Evolutionary conservation across 2,113 vertebrate species (phyloP), one percentile per base, ranked within the genome.

Genomic region (Gambusia holbrooki): DNA sequence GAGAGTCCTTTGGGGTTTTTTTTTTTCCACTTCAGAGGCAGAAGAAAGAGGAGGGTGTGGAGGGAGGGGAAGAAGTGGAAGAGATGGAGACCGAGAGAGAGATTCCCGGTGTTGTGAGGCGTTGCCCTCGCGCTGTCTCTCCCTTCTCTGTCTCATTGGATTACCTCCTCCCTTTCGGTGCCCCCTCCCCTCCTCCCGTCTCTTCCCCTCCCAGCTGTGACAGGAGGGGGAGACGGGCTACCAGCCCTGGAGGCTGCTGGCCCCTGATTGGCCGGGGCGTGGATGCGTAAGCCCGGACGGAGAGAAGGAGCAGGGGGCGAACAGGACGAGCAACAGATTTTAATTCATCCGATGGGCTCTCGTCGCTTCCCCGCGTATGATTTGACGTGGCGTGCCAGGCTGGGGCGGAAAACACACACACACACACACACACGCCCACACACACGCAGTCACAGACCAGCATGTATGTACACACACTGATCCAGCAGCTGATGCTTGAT

Each of bases 111-210:
- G 88, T 86, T 92, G 73, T 90, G 91, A 94, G 90, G 92, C 91
- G 89, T 94, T 88, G 86, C 86, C 94, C 88, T 90, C 73, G 66
- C 85, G 9, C 83, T 90, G 91, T 84, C 91, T 90, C 83, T 90
- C 85, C 78, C 86, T 85, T 89, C 86, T 82, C 78, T 87, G 90
- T 92, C 92, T 94, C 92, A 93, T 90, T 94, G 92, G 90, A 92
- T 93, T 92, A 90, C 87, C 84, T 84, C 88, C 85, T 87, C 90
- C 85, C 85, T 83, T 82, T 71, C 70, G 48, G 42, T 6, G 68
- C 66, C 66, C 69, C 66, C 69, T 58, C 67, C 77, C 64, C 74
- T 62, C 66, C 78, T 62, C 83, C 79, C 74, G 68, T 69, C 84
- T 67, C 80, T 71, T 65, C 76, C 86, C 88, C 89, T 93, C 92